Base-by-base conservation (phyloP, 2,797 vertebrate species). In the Arrhamphus sclerolepis region DNA sequence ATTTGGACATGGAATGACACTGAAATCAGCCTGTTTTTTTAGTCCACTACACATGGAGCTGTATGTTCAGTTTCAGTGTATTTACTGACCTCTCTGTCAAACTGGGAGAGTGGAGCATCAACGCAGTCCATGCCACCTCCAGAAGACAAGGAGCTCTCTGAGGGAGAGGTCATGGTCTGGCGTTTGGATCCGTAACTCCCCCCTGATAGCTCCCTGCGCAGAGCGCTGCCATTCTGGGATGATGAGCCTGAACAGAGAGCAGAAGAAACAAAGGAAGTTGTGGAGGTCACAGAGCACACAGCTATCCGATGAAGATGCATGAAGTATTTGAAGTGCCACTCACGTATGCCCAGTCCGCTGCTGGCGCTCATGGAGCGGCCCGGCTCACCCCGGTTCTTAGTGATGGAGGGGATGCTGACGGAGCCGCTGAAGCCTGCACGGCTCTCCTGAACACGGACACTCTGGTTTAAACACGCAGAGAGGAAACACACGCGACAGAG, bases 331-430 rank as follows among this genome's bases (percentile, higher is more conserved):
- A 13, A 9, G 3, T 20, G 22, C 10, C 64, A 95, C 97, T 97
- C 91, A 98, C 97, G 93, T 89, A 97, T 95, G 66, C 95, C 95
- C 58, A 98, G 87, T 7, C 97, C 96, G 0, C 97, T 98, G 93
- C 97, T 98, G 13, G 97, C 97, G 0, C 97, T 99, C 97, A 99
- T 98, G 46, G 97, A 99, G 10, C 97, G 94, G 0, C 97, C 97
- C 0, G 97, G 97, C 72, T 99, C 97, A 0, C 87, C 93, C 72
- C 95, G 93, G 87, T 96, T 95, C 79, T 97, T 98, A 3, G 95
- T 94, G 91, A 99, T 97, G 7, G 97, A 98, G 0, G 97, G 96
- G 83, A 99, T 98, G 78, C 97, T 98, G 93, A 97, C 96, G 0
- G 97, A 99, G 21, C 96, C 97, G 4, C 97, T 98, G 91, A 98